Base-by-base conservation (phyloP, 2,113 vertebrate genomes). In the Gasterosteus aculeatus region DNA sequence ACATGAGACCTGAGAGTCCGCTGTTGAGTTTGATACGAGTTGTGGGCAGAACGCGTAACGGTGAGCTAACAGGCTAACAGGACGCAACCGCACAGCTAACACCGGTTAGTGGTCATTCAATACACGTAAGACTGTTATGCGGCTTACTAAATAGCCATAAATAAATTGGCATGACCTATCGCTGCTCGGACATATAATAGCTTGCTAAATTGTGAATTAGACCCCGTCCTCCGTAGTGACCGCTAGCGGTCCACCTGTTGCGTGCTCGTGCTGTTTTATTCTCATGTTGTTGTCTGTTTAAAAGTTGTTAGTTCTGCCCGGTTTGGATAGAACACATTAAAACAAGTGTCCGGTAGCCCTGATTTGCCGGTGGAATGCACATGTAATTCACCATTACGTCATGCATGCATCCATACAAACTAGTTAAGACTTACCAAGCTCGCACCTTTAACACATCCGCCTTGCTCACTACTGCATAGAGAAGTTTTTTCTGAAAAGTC, bases 51-150 rank as follows among this genome's bases (percentile, higher is more conserved):
- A 75, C 71, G 81, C 53, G 16, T 63, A 78, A 75, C 70, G 75
- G 64, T 46, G 58, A 86, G 90, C 90, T 89, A 89, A 77, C 72
- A 29, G 10, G 75, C 77, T 89, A 89, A 80, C 58, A 38, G n/a
- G 35, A 38, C 19, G 26, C 14, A 7, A 18, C 22, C 38, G 22
- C 16, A 59, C 47, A 76, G 69, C 35, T 38, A 38, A 38, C 35
- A 7, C 74, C 22, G 22, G 22, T 26, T 33, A 9, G 39, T 51
- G 10, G 22, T n/a, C 10, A 39, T 64, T 1, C 3, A 5, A 2
- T 33, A 7, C 16, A 26, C 9, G 19, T 11, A 19, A 39, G 0
- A 7, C 14, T 26, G 38, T 16, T n/a, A 19, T 66, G 29, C 18
- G 16, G 26, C 9, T 49, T 53, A 29, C 59, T 53, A 26, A 22